These are phyloP conservation scores for Physella acuta DNA, from an alignment of 1,140 invertebrate genomes.

Conservation along the genomic window DNA sequence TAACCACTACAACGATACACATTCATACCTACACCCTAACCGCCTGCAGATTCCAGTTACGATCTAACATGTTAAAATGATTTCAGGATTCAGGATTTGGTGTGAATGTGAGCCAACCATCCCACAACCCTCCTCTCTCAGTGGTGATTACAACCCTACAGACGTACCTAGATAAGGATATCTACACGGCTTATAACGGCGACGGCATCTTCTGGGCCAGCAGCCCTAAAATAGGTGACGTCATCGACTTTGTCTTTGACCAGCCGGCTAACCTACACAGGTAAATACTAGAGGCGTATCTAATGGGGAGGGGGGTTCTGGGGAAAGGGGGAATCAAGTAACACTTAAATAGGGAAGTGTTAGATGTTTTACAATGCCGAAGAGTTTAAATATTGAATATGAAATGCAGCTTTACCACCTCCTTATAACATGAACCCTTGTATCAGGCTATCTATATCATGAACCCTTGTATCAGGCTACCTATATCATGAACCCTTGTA, in stretches of 20 bases:
- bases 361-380: no score
- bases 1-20: background rate
- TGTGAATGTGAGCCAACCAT: no score
- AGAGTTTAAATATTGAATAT: no score
- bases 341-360: no score
- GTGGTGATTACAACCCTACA: constrained; percentile 5
- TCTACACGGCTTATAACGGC: constrained; percentile 7
- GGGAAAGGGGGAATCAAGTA: no score
- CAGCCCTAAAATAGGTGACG: constrained; percentile 7
- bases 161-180: constrained; percentile 13
- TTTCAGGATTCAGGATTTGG: constrained; percentile 13
- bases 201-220: constrained; percentile 14
- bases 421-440: no score
- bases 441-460: no score
- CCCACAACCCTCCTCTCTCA: background rate
- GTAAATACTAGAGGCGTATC: no score
- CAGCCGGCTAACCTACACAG: background rate
- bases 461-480: no score
- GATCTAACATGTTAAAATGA: background rate
- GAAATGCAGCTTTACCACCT: no score
- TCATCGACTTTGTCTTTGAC: constrained; percentile 16
- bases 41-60: background rate
- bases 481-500: no score
- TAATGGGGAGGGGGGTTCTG: no score
- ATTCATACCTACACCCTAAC: background rate